These are phyloP conservation scores for Halictus quadricinctus DNA, from an alignment of 2,888 invertebrate genomes.

Conservation along the genomic window DNA sequence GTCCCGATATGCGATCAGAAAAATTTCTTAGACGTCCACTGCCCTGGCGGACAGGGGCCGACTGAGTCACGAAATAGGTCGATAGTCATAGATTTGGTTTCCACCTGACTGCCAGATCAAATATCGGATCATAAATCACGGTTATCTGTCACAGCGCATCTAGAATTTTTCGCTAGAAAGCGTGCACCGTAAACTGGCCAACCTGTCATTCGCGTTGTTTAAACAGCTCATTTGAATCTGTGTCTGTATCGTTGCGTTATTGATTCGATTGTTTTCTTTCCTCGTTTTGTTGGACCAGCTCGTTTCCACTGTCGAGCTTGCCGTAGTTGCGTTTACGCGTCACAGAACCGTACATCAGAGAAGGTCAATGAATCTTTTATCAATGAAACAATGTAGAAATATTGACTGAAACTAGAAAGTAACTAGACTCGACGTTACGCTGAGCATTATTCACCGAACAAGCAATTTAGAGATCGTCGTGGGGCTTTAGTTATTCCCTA, in stretches of 20 bases:
- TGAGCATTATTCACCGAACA: not conserved
- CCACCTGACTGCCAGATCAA: constrained; percentile 44
- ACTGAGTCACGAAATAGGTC: constrained; percentile 41
- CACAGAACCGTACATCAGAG: not conserved
- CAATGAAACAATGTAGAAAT: not conserved
- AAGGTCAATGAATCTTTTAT: not conserved
- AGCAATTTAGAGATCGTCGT: not conserved
- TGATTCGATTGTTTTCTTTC: constrained; percentile 14
- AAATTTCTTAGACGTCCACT: constrained; percentile 21
- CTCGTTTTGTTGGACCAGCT: not conserved
- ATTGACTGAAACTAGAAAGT: not conserved
- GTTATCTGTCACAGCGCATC: constrained; percentile 35
- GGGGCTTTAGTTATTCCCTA: too few species aligned
- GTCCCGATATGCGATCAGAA: constrained; percentile 4
- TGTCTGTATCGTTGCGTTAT: constrained; percentile 6
- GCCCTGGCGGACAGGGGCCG: constrained; percentile 24
- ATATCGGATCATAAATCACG: constrained; percentile 57
- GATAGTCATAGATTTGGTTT: constrained; percentile 44
- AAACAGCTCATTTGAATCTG: not conserved
- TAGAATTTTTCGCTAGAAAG: constrained; percentile 40
- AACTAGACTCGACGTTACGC: not conserved
- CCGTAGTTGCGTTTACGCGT: not conserved
- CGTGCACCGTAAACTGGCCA: not conserved
- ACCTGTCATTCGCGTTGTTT: constrained; percentile 15
- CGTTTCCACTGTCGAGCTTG: too few species aligned